Base-by-base conservation (phyloP, 2,113 vertebrate genomes). In the Leptocoma aspasia region DNA sequence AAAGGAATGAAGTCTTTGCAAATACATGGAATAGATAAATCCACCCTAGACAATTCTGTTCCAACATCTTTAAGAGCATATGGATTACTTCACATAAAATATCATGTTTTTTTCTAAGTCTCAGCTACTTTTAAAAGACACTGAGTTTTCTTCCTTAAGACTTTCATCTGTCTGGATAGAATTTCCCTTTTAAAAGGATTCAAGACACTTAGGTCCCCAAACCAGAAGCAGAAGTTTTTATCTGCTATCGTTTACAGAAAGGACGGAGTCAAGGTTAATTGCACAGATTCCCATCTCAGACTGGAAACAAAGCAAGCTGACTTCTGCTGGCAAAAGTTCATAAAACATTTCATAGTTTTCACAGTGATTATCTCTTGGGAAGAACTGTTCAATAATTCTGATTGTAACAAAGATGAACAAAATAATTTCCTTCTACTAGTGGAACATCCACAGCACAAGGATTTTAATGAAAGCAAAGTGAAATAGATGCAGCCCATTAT, bases 261-360 rank as follows among this genome's bases (percentile, higher is more conserved):
- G 71, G 88, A 54, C 19, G 37, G 59, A 82, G 50, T 49, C 82
- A 88, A 95, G 94, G 90, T 93, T 90, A 94, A 90, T 90, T 73
- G 79, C 56, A 93, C 9, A 41, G 82, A 69, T 86, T 70, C 82
- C 35, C 50, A 61, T 93, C 86, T 92, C 88, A 61, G 33, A 33
- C 59, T 70, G 50, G 75, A 93, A 79, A 24, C 13, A 47, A 86
- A 88, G 42, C 50, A 88, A 93, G 75, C 22, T 87, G 72, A 66
- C 39, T 93, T 82, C 60, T 50, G 50, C 66, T 92, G 68, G 76
- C 42, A 50, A 41, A 80, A 69, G 54, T 90, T 92, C 90, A 65
- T 88, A 82, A 85, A 80, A 53, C 45, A 73, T 70, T 92, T 92
- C 63, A 53, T 28, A 45, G 37, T 60, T 90, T 59, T 4, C 13